Conservation (phyloP, 2,797 vertebrate species). For the Myiothlypis chrysogaster region DNA sequence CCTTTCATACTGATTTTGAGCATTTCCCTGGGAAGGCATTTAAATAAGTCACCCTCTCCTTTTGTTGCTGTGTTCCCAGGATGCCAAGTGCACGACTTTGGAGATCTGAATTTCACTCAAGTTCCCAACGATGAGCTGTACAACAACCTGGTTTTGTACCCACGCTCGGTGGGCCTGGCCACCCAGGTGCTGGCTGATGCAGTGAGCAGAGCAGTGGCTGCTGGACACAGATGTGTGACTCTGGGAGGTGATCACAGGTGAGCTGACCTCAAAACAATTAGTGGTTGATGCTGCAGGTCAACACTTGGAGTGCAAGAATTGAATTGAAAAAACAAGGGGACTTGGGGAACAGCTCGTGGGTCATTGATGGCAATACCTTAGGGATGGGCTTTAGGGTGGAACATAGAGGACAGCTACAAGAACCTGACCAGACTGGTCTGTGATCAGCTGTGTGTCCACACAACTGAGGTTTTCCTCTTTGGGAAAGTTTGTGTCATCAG, state of each 20-base stretch:
- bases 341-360: not conserved
- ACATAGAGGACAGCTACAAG: not conserved
- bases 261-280: not conserved
- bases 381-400: not conserved
- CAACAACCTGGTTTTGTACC: slow-evolving; percentile 85
- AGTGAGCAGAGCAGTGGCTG: slow-evolving; percentile 84
- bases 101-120: slow-evolving; percentile 89
- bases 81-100: slow-evolving; percentile 89
- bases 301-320: not conserved
- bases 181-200: slow-evolving; percentile 85
- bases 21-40: not conserved
- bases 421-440: not conserved
- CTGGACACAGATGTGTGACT: slow-evolving; percentile 89
- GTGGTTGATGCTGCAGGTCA: not conserved
- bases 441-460: not conserved
- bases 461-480: not conserved
- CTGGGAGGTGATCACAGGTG: slow-evolving; percentile 98
- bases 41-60: not conserved
- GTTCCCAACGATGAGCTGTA: slow-evolving; percentile 88
- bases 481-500: not conserved
- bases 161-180: slow-evolving; percentile 90
- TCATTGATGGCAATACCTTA: not conserved
- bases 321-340: not conserved
- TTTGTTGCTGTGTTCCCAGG: slow-evolving; percentile 75
- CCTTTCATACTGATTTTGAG: not conserved